phyloP scores from a whole-genome alignment of 1,140 invertebrate species.

The Oscheius sp. region DNA sequence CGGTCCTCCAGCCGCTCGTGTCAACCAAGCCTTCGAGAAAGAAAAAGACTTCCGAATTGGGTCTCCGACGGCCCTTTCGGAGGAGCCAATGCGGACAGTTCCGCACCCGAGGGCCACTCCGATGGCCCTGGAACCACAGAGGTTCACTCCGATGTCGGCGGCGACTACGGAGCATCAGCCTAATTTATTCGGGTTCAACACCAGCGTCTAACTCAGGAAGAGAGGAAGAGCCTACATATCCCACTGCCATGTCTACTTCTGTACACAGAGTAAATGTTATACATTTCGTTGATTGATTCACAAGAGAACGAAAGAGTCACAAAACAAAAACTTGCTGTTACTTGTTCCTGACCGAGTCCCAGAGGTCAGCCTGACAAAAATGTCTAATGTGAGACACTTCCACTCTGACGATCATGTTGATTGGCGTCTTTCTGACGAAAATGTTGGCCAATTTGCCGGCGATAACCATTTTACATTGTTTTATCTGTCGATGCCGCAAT shows the following conservation, averaged over 20 bases:
- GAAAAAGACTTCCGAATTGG: not conserved
- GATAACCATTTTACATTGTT: too few relatives aligned
- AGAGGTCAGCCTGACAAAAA: too few relatives aligned
- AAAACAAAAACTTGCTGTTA: too few relatives aligned
- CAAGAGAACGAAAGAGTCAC: too few relatives aligned
- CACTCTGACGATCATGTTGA: too few relatives aligned
- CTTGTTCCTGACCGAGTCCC: too few relatives aligned
- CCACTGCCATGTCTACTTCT: not conserved
- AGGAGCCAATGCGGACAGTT: not conserved
- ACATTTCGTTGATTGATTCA: too few relatives aligned
- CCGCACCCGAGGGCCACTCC: not conserved
- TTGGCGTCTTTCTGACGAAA: too few relatives aligned
- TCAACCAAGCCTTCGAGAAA: not conserved
- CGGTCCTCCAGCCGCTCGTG: not conserved
- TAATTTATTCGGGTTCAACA: constrained; percentile 4
- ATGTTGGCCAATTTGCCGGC: too few relatives aligned
- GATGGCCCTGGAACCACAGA: not conserved
- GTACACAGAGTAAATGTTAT: constrained; percentile 15
- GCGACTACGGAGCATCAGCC: not conserved
- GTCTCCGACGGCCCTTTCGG: not conserved
- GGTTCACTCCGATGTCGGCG: not conserved
- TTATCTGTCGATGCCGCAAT: too few relatives aligned
- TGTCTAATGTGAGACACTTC: too few relatives aligned
- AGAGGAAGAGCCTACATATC: not conserved
- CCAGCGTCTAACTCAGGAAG: not conserved